Evolutionary conservation across 2,113 vertebrate genomes (phyloP).

Genomic region (Pogona vitticeps): DNA sequence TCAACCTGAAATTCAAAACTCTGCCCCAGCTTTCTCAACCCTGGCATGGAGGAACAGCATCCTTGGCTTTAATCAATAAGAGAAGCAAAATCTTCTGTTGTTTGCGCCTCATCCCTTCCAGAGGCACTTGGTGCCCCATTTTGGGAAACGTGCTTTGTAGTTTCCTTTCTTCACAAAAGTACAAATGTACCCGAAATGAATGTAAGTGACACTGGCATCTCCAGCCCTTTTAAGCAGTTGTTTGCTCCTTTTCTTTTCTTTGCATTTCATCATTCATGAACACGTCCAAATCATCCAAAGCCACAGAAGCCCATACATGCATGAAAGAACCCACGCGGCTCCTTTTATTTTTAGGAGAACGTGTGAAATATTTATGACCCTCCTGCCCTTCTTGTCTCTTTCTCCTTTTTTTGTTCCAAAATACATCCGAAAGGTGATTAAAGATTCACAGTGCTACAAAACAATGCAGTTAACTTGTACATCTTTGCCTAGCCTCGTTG

Average conservation of each 20-base stretch:
- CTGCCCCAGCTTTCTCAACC: background rate
- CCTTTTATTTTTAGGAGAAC: conserved; percentile 72
- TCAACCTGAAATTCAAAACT: too few relatives aligned
- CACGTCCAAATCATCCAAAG: conserved; percentile 70
- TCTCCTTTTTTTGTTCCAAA: conserved; percentile 60
- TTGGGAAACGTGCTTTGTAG: background rate
- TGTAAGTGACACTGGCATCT: conserved; percentile 43
- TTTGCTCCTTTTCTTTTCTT: conserved; percentile 53
- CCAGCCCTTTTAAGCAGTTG: conserved; percentile 56
- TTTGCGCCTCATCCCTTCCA: conserved; percentile 9
- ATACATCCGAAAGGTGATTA: conserved; percentile 59
- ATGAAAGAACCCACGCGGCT: conserved; percentile 62
- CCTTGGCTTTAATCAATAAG: background rate
- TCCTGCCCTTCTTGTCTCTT: conserved; percentile 70
- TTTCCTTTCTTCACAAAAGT: conserved; percentile 39
- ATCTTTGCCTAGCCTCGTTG: conserved; percentile 7
- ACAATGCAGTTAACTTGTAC: conserved; percentile 67
- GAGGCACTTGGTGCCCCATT: background rate
- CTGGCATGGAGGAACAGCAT: background rate
- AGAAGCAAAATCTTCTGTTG: background rate
- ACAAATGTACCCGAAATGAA: conserved; percentile 59
- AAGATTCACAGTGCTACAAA: conserved; percentile 72
- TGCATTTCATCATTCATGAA: conserved; percentile 65
- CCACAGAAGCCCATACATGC: conserved; percentile 52
- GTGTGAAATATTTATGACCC: conserved; percentile 73